Base-by-base conservation (phyloP, 1,140 invertebrate genomes). In the Trissolcus basalis region DNA sequence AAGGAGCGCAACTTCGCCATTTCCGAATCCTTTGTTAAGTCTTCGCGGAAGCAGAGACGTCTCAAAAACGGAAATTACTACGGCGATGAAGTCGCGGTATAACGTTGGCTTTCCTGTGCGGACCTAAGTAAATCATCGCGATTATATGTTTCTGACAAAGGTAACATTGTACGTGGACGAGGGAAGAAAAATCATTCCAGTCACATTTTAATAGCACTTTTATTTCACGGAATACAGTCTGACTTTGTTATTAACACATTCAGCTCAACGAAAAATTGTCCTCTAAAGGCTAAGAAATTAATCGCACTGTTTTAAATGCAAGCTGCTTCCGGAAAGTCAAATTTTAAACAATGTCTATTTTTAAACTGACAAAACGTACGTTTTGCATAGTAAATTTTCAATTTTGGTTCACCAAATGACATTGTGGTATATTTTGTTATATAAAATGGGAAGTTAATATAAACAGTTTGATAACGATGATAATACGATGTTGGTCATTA, bases 1-100 rank as follows among this genome's bases (percentile, higher is more conserved):
- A 68, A 75, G 69, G 77, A 65, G 72, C 50, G 49, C 68, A 76
- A 73, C 63, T 76, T 79, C 72, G 64, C 64, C 68, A 76, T 79
- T 79, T 79, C 73, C 77, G 76, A 56, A 33, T 67, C 61, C 56
- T 78, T 70, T 78, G 76, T 78, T 71, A 54, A 53, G 53, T 67
- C 49, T 36, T 61, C 51, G 61, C 64, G 64, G 64, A 74, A 67
- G 76, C 43, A 16, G 65, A 56, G 44, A 64, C 65, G 65, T 78
- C 70, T 43, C 53, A 45, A 61, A 56, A 71, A 73, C 70, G 76
- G 76, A 73, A 73, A 78, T 78, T 78, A 74, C 76, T 70, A 65
- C 64, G 55, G 15, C 60, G 65, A 73, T 58, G 64, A 65, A 61
- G 13, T 51, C 51, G 60, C 59, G 60, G 59, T 69, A 44, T 74